Evolutionary conservation across 1,140 invertebrate species (phyloP).

Genomic region (Drosophila lowei): DNA sequence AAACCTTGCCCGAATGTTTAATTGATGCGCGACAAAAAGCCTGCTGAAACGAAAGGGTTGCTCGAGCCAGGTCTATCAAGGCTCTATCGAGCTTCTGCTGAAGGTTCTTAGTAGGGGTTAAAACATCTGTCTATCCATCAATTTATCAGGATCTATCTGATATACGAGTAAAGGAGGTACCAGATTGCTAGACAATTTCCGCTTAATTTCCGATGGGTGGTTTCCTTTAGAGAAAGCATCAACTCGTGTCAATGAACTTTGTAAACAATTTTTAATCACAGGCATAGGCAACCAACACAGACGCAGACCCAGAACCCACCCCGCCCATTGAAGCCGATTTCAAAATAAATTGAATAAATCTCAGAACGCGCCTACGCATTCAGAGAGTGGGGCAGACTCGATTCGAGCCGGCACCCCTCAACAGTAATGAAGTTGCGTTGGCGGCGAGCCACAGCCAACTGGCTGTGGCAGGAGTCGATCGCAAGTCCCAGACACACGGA

Average conservation of each 20-base stretch:
- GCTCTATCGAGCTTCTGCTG: too few species aligned
- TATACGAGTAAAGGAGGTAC: too few species aligned
- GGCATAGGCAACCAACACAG: slow-evolving; percentile 1
- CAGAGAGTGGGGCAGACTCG: slow-evolving; percentile 1
- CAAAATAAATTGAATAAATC: slow-evolving; percentile 81
- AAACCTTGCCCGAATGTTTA: too few species aligned
- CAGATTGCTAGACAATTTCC: slow-evolving; percentile 50
- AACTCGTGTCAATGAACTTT: slow-evolving; percentile 72
- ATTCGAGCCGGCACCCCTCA: neutral
- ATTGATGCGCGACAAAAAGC: too few species aligned
- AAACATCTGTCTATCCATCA: too few species aligned
- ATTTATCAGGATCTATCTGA: too few species aligned
- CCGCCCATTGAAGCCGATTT: slow-evolving; percentile 65
- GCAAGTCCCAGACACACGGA: too few species aligned
- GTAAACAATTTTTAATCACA: slow-evolving; percentile 81
- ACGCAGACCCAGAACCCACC: neutral
- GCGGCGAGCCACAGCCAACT: slow-evolving; percentile 28
- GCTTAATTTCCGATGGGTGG: slow-evolving; percentile 1
- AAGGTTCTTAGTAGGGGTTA: too few species aligned
- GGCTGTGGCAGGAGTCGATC: neutral
- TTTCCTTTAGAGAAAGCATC: slow-evolving; percentile 5
- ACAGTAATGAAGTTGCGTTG: slow-evolving; percentile 55
- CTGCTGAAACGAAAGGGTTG: too few species aligned
- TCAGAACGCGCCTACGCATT: slow-evolving; percentile 45
- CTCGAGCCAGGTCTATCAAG: too few species aligned